phyloP scores from a whole-genome alignment of 2,113 vertebrate genomes.

The Pionites leucogaster region DNA sequence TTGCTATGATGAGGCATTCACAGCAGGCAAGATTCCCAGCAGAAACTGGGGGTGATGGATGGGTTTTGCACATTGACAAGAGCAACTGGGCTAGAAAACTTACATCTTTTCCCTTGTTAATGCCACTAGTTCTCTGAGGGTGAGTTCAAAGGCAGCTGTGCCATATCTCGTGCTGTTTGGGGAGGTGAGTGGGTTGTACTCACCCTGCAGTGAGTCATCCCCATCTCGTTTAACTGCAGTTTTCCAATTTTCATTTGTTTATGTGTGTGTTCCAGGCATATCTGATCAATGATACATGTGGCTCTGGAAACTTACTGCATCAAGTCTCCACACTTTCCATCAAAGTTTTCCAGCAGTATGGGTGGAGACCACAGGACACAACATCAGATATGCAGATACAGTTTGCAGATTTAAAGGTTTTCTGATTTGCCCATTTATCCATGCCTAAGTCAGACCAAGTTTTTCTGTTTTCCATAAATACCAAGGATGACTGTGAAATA shows the following conservation, averaged over 20 bases:
- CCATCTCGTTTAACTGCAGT: constrained; percentile 5
- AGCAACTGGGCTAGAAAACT: not conserved
- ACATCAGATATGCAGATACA: rapidly evolving
- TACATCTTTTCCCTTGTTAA: not conserved
- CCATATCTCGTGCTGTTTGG: not conserved
- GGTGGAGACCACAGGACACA: not conserved
- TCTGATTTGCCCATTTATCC: not conserved
- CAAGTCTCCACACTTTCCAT: not conserved
- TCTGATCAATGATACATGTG: not conserved
- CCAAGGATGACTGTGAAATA: not conserved
- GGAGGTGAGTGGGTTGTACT: constrained; percentile 40
- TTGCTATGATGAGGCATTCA: not conserved
- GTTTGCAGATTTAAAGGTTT: not conserved
- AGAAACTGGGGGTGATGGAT: not conserved
- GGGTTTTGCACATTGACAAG: not conserved
- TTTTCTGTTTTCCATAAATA: not conserved
- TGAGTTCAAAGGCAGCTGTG: constrained; percentile 17
- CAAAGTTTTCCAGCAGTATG: not conserved
- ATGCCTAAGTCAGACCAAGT: rapidly evolving
- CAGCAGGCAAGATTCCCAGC: not conserved
- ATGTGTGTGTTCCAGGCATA: not conserved
- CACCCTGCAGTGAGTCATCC: constrained; percentile 13
- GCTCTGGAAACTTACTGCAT: not conserved
- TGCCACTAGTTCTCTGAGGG: not conserved
- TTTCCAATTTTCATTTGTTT: not conserved